Base-by-base conservation (phyloP, 2,797 vertebrate species). In the Cottoperca gobio region DNA sequence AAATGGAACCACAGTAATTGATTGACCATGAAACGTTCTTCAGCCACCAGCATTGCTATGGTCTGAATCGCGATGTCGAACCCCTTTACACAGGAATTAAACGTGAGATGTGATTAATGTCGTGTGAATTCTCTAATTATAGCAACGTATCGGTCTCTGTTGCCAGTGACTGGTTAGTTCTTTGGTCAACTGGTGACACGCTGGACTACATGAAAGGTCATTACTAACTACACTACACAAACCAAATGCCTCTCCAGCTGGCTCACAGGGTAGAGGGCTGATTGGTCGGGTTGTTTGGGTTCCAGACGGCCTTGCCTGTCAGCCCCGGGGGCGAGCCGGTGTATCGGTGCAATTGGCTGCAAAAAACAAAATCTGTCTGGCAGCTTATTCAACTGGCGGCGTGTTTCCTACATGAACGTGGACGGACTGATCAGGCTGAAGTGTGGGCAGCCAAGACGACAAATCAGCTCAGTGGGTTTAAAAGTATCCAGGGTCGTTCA, bases 391-490 rank as follows among this genome's bases (percentile, higher is more conserved):
- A 35, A 43, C 35, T 52, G 67, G 33, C 62, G 17, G 40, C 21
- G 61, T 19, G 9, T 61, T 80, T 58, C 39, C 59, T 23, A 52
- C 13, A 53, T 72, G 21, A 75, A 54, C 48, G 45, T 49, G 35
- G 58, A 60, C 21, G 24, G 17, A 67, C 63, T 71, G 70, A 61
- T 59, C 64, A 61, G 48, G 60, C 53, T 31, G 8, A 21, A 23
- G 37, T 67, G 40, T 12, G 26, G n/a, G 48, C 52, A 76, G 68
- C 42, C 52, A 13, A 70, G 53, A 59, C 40, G 53, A 23, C 31
- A 57, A 68, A 81, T 52, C 75, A 68, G 62, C 73, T 88, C 73
- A 76, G 63, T 33, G 72, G 60, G 76, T 81, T 88, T 87, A 78
- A 71, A 77, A 74, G 59, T 48, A 55, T 57, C 43, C 48, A 7